phyloP scores from a whole-genome alignment of 2,888 invertebrate genomes.

The Watsonalla binaria region DNA sequence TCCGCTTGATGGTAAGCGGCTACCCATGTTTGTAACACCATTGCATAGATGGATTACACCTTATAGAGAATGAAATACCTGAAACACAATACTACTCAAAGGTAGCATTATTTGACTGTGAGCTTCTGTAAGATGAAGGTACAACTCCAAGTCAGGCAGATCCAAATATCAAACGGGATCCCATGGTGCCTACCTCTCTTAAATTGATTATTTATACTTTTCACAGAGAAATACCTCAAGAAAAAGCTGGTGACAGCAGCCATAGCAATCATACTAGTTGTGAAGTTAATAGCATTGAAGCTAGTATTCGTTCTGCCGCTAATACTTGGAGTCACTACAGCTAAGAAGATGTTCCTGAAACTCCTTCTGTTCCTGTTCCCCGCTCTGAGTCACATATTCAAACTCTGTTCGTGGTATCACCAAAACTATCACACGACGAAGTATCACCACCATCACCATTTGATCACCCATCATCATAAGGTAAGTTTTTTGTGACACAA shows the following conservation, averaged over 20 bases:
- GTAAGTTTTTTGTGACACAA: constrained; percentile 19
- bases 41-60: too few species aligned
- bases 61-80: too few species aligned
- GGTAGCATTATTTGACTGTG: too few species aligned
- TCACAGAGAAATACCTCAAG: constrained; percentile 86
- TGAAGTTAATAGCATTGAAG: constrained; percentile 89
- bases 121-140: too few species aligned
- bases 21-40: too few species aligned
- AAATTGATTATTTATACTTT: constrained; percentile 19
- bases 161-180: too few species aligned
- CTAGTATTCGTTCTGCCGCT: constrained; percentile 88
- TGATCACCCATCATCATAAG: constrained; percentile 87
- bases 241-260: constrained; percentile 86
- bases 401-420: constrained; percentile 90
- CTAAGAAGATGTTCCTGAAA: constrained; percentile 90
- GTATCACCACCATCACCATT: constrained; percentile 89
- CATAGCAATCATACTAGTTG: constrained; percentile 85
- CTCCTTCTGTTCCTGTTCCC: constrained; percentile 89
- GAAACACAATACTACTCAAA: too few species aligned
- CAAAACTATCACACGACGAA: constrained; percentile 85
- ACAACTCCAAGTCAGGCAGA: too few species aligned
- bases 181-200: too few species aligned
- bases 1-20: too few species aligned
- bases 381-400: constrained; percentile 89
- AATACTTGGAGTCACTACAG: constrained; percentile 87